A percentile compares a stretch with the other conserved stretches of the same genome.
phyloP scores from a whole-genome alignment of 2,113 vertebrate genomes.

The Prionailurus bengalensis region DNA sequence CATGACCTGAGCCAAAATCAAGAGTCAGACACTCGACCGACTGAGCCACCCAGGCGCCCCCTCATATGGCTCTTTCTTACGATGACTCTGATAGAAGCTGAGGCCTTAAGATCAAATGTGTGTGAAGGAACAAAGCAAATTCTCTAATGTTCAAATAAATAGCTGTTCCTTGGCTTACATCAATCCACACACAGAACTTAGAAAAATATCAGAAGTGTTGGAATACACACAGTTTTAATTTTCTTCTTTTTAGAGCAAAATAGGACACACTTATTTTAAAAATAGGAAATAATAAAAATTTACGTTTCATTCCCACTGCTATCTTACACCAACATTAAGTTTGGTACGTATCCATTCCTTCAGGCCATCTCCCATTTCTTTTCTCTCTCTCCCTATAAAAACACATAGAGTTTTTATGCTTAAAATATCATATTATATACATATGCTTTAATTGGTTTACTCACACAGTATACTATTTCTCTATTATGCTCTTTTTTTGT shows the following conservation, averaged over 20 bases:
- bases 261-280: neutral
- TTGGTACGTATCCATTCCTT: neutral
- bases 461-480: neutral
- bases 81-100: neutral
- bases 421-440: neutral
- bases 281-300: neutral
- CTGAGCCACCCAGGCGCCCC: too few species aligned
- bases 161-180: neutral
- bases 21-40: too few species aligned
- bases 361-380: neutral
- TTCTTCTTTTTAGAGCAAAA: constrained; percentile 10
- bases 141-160: neutral
- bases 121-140: neutral
- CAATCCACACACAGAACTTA: neutral
- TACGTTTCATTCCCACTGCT: neutral
- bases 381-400: neutral
- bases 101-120: neutral
- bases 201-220: neutral
- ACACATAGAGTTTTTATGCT: neutral
- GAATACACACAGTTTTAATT: neutral
- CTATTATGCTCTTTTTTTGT: neutral
- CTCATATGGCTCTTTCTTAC: neutral
- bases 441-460: neutral
- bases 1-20: too few species aligned
- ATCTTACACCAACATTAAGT: neutral